Conservation (phyloP, 2,113 vertebrate genomes). For the Salvator merianae region DNA sequence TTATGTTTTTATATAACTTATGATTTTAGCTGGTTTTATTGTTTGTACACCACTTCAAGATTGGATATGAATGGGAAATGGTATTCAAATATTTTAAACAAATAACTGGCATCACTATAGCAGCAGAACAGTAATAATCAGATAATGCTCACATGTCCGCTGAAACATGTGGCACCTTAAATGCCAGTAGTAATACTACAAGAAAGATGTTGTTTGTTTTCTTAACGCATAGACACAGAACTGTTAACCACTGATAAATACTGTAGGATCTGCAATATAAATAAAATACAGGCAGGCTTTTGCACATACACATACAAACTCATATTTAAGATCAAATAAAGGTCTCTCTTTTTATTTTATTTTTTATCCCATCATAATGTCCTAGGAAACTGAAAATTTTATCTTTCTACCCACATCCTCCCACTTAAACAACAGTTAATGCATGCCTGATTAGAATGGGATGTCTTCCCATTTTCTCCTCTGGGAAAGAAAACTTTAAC, state of each 20-base stretch:
- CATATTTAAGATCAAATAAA: neutral
- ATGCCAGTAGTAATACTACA: neutral
- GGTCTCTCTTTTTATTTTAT: neutral
- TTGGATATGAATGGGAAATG: no score
- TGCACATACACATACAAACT: neutral
- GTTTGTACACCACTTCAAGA: no score
- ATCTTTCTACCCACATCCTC: neutral
- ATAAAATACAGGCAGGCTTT: neutral
- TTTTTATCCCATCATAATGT: neutral
- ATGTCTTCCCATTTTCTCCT: neutral
- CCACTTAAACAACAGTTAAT: neutral
- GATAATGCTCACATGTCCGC: neutral
- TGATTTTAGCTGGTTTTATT: no score
- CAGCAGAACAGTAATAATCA: neutral
- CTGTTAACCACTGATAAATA: neutral
- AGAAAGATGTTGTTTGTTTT: neutral
- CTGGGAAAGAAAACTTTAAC: constrained; percentile 9
- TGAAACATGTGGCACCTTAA: neutral
- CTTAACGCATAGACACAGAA: neutral
- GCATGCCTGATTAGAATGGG: neutral
- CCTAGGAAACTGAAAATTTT: neutral
- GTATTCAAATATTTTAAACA: no score
- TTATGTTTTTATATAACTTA: no score
- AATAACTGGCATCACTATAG: neutral
- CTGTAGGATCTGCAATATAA: neutral